Percentiles rank a stretch among this genome's conserved stretches.
phyloP scores from a whole-genome alignment of 2,797 vertebrate genomes.

The Gila robusta region DNA sequence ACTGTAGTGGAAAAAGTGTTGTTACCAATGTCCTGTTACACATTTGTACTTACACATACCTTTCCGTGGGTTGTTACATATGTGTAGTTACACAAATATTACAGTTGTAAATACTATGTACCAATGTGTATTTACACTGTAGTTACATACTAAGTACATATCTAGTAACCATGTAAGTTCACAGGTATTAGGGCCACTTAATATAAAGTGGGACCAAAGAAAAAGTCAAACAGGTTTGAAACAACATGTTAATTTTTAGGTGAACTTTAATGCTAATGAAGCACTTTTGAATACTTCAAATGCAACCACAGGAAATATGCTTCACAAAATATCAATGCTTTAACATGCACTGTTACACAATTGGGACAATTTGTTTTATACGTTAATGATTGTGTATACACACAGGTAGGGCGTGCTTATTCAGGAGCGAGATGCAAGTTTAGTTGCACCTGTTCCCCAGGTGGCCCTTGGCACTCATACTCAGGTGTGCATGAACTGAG shows the following conservation, averaged over 20 bases:
- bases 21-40: too few species aligned
- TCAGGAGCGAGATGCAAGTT: conserved; percentile 58
- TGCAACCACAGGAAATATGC: neutral
- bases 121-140: too few species aligned
- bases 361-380: conserved; percentile 30
- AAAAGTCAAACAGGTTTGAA: neutral
- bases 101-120: too few species aligned
- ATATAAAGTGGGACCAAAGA: neutral
- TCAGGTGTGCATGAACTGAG: conserved; percentile 61
- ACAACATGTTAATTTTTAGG: neutral
- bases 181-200: too few species aligned
- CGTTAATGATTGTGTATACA: conserved; percentile 21
- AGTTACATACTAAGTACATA: too few species aligned
- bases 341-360: conserved; percentile 26
- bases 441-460: conserved; percentile 62
- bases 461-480: conserved; percentile 62
- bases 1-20: too few species aligned
- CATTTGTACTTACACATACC: too few species aligned
- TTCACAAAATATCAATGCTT: neutral
- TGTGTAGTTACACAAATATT: too few species aligned
- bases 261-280: neutral
- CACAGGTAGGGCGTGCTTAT: conserved; percentile 39
- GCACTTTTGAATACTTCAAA: neutral
- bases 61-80: too few species aligned
- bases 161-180: too few species aligned